Evolutionary conservation across 1,140 invertebrate species (phyloP).

Genomic region (Cylas formicarius): DNA sequence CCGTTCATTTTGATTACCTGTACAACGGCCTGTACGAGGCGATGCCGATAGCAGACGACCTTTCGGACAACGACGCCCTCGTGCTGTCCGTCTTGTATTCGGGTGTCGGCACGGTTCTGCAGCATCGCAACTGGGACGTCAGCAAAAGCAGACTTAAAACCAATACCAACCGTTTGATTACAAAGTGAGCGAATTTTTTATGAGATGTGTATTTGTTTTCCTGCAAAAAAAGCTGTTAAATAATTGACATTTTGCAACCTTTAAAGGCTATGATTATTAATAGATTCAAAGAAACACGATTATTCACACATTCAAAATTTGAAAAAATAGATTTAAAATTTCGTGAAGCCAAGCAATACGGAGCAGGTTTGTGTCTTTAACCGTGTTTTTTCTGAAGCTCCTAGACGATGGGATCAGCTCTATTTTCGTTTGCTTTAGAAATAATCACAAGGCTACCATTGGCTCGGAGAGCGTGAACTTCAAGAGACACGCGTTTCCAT

Average conservation of each 20-base stretch:
- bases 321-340: too few relatives aligned
- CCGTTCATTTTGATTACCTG: conserved; percentile 38
- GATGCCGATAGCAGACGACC: conserved; percentile 33
- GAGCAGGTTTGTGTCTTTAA: too few relatives aligned
- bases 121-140: conserved; percentile 33
- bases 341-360: too few relatives aligned
- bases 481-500: conserved; percentile 27
- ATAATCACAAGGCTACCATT: conserved; percentile 38
- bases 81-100: conserved; percentile 37
- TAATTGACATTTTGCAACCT: too few relatives aligned
- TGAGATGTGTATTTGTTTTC: conserved; percentile 5
- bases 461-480: conserved; percentile 38
- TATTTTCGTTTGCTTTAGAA: conserved; percentile 24
- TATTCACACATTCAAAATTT: too few relatives aligned
- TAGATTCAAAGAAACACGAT: too few relatives aligned
- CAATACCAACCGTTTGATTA: conserved; percentile 30
- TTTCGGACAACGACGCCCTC: conserved; percentile 37
- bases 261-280: too few relatives aligned
- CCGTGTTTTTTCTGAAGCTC: too few relatives aligned
- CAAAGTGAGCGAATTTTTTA: conserved; percentile 25
- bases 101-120: conserved; percentile 35
- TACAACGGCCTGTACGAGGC: conserved; percentile 29
- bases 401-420: not conserved
- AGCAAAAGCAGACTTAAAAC: conserved; percentile 35
- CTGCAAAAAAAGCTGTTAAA: too few relatives aligned